Base-by-base conservation (phyloP, 2,113 vertebrate species). In the Regulus satrapa region DNA sequence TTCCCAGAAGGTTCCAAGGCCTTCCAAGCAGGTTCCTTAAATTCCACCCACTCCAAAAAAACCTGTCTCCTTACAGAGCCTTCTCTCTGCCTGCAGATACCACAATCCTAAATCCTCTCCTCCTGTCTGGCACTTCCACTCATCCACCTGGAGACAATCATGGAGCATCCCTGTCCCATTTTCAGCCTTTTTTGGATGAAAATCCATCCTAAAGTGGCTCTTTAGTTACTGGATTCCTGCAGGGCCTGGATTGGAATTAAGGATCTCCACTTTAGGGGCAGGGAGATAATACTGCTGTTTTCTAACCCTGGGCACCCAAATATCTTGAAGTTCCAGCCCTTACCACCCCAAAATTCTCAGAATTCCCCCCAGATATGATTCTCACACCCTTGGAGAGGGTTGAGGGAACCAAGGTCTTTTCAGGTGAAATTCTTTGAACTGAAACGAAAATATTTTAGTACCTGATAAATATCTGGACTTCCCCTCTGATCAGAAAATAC, bases 391-490 rank as follows among this genome's bases (percentile, higher is more conserved):
- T 78, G 69, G 79, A 68, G 62, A 10, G 6, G 12, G 28, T 61
- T 72, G 49, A 91, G 43, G 28, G 20, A 62, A 62, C 26, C 51
- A 28, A 55, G 64, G 76, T 91, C 59, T 67, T 84, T 23, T n/a
- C 40, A 90, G 62, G 78, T 68, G 24, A 92, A 95, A 88, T 40
- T 64, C 56, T 79, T 92, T 59, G 66, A 85, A 58, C 43, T n/a
- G 26, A 58, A 93, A 43, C 1, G 18, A 75, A 87, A 95, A 82
- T 38, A 94, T 36, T 82, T 93, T 29, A 48, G 40, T 48, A 34
- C 48, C 40, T 5, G 54, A 94, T 82, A 95, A 94, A 81, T 51
- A 94, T 79, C 90, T 92, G 71, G 62, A 72, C 45, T 88, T 94
- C 15, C 71, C 66, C 85, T 92, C 85, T 21, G 52, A 81, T 91